phyloP scores from a whole-genome alignment of 1,140 invertebrate species.

The Leptonema lineaticorne region DNA sequence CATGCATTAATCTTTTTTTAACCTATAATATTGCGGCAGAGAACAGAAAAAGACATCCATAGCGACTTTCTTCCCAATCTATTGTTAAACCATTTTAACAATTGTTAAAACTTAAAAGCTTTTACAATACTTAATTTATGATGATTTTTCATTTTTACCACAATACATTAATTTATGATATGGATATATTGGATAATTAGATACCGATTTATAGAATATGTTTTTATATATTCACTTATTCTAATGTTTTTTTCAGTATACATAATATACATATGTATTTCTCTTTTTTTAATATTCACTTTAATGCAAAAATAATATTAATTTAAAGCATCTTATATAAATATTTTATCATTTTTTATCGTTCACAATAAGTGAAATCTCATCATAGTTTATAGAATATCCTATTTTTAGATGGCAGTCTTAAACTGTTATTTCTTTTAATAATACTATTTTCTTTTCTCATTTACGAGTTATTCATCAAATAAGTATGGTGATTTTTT shows the following conservation, averaged over 20 bases:
- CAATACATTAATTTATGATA: too few species aligned
- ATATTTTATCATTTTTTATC: neutral
- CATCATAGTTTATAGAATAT: neutral
- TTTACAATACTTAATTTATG: too few species aligned
- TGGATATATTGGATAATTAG: neutral
- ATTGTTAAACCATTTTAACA: neutral
- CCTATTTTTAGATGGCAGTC: conserved; percentile 10
- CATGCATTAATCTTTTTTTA: too few species aligned
- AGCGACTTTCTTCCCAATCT: too few species aligned
- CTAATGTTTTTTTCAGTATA: neutral
- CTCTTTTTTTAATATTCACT: neutral
- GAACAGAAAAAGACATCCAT: too few species aligned
- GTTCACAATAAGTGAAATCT: conserved; percentile 13
- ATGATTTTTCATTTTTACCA: too few species aligned
- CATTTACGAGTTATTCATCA: too few species aligned
- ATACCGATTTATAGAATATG: neutral
- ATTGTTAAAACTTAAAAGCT: too few species aligned
- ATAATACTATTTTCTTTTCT: too few species aligned
- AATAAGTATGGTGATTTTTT: too few species aligned
- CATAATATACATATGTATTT: neutral
- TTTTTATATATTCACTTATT: neutral
- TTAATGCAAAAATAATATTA: conserved; percentile 14
- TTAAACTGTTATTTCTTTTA: conserved; percentile 5
- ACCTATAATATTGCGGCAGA: too few species aligned
- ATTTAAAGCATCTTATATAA: conserved; percentile 9